Evolutionary conservation across 2,113 vertebrate species (phyloP).

Genomic region (Lepus americanus): DNA sequence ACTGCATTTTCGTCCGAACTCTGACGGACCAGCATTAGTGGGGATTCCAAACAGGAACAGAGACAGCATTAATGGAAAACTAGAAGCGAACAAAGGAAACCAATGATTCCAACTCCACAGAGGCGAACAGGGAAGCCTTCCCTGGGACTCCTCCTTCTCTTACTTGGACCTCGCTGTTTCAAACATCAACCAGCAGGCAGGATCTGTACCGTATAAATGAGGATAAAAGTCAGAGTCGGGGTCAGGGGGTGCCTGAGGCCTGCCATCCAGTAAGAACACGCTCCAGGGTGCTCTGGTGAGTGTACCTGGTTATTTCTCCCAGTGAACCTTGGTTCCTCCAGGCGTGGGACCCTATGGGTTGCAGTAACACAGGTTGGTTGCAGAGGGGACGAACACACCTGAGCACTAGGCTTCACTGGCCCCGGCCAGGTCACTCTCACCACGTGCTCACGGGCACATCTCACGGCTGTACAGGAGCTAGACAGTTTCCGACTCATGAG

Average conservation of each 20-base stretch:
- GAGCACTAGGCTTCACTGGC: neutral
- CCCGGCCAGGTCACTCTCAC: neutral
- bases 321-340: neutral
- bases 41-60: neutral
- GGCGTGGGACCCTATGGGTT: accelerated
- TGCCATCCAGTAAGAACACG: neutral
- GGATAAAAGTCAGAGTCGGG: neutral
- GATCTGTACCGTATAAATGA: neutral
- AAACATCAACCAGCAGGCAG: neutral
- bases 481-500: neutral
- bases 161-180: neutral
- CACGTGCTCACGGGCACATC: neutral
- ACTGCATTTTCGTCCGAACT: conserved; percentile 25
- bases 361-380: neutral
- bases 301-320: neutral
- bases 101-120: neutral
- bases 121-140: neutral
- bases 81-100: neutral
- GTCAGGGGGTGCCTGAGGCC: neutral
- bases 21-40: neutral
- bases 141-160: neutral
- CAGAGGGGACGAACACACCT: neutral
- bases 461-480: neutral
- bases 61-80: neutral
- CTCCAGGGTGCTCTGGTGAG: neutral